Percentiles rank a stretch among this genome's conserved stretches.
These are phyloP conservation scores for Diploptera punctata DNA, from an alignment of 2,888 invertebrate species.

Conservation along the genomic window DNA sequence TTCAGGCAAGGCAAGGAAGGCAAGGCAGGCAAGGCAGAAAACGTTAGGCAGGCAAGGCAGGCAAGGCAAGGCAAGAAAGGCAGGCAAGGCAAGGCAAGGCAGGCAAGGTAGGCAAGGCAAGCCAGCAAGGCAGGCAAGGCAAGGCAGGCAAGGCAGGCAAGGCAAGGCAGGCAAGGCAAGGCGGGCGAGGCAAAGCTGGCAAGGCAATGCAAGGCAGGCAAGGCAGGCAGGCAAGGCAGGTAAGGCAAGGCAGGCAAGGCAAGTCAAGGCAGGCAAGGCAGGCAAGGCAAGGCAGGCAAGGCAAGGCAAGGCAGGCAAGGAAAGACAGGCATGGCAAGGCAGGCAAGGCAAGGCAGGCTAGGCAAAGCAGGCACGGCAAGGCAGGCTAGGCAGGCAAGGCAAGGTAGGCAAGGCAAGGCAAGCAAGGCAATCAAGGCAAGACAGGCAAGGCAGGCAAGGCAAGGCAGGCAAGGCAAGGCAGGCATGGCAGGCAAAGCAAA, in stretches of 20 bases:
- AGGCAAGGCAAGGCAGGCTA: not conserved
- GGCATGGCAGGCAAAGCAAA: too few relatives aligned
- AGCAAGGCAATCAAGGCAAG: too few relatives aligned
- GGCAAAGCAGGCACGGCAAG: not conserved
- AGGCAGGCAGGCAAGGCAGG: not conserved
- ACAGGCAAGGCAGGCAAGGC: too few relatives aligned
- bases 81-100: not conserved
- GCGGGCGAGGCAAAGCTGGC: not conserved
- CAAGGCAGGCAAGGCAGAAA: not conserved
- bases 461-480: not conserved
- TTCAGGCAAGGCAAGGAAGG: too few relatives aligned
- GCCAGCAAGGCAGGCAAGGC: not conserved
- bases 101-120: not conserved
- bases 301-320: too few relatives aligned
- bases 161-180: not conserved
- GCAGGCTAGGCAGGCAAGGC: too few relatives aligned
- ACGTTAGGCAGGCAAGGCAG: not conserved
- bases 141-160: not conserved
- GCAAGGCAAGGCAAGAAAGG: too few relatives aligned
- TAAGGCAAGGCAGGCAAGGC: not conserved
- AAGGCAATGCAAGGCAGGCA: not conserved
- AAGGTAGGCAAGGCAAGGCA: too few relatives aligned
- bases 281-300: not conserved
- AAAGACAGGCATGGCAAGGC: too few relatives aligned
- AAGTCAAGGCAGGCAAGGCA: not conserved